A percentile compares a stretch with the other conserved stretches of the same genome.
Conservation (phyloP, 2,797 vertebrate genomes). For the Crocodylus rhombifer region DNA sequence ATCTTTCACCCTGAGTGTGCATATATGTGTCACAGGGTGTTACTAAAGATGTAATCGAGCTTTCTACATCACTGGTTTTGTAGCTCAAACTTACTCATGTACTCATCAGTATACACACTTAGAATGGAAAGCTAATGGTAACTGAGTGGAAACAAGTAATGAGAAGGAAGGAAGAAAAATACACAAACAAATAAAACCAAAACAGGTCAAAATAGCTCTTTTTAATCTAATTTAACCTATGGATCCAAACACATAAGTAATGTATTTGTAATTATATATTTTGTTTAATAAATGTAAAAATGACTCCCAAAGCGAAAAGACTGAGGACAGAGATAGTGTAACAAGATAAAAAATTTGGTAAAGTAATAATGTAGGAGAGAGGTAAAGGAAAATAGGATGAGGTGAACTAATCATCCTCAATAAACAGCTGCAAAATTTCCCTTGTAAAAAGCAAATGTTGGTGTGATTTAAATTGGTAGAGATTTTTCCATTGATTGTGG, state of each 20-base stretch:
- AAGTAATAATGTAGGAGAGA: not conserved
- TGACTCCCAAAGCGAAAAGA: not conserved
- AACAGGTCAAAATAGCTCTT: conserved; percentile 11
- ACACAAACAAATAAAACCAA: conserved; percentile 45
- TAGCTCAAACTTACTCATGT: conserved; percentile 43
- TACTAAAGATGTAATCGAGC: conserved; percentile 51
- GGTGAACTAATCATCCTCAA: accelerated
- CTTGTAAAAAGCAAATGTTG: not conserved
- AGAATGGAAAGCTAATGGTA: conserved; percentile 62
- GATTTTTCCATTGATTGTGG: not conserved
- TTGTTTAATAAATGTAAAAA: not conserved
- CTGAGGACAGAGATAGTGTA: not conserved
- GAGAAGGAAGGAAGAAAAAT: conserved; percentile 43
- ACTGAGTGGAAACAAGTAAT: conserved; percentile 39
- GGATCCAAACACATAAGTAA: not conserved
- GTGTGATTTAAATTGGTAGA: not conserved
- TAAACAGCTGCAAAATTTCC: not conserved
- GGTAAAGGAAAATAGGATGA: accelerated
- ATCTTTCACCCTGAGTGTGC: not conserved
- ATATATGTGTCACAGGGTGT: not conserved
- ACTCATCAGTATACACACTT: conserved; percentile 40
- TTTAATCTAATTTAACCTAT: not conserved
- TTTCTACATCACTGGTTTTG: conserved; percentile 47
- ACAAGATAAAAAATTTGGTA: not conserved
- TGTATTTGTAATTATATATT: not conserved